phyloP scores from a whole-genome alignment of 2,888 invertebrate species.

The Ametastegia equiseti region DNA sequence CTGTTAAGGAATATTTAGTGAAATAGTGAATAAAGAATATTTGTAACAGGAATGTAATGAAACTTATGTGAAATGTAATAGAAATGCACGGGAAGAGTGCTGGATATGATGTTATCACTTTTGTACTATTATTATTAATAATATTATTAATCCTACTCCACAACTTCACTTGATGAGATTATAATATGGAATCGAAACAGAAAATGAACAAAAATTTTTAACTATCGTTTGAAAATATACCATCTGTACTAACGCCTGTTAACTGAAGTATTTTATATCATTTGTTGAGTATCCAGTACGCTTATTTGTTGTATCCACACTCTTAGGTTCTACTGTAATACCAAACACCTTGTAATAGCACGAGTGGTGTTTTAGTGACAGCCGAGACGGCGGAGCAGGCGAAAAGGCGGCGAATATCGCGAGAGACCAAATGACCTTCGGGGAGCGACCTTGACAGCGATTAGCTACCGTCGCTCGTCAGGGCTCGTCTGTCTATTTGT shows the following conservation, averaged over 20 bases:
- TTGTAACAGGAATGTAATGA: constrained; percentile 26
- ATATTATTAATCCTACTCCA: background rate
- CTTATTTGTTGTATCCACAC: constrained; percentile 45
- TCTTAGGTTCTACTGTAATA: constrained; percentile 63
- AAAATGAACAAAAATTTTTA: background rate
- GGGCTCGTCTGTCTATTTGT: constrained; percentile 72
- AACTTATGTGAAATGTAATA: constrained; percentile 21
- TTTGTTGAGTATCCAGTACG: constrained; percentile 33
- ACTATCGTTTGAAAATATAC: constrained; percentile 8
- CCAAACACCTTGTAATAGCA: constrained; percentile 73
- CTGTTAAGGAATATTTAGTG: constrained; percentile 24
- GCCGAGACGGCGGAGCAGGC: constrained; percentile 74
- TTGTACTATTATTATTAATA: constrained; percentile 18
- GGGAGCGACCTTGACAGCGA: constrained; percentile 76
- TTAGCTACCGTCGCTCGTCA: constrained; percentile 75
- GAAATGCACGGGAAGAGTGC: constrained; percentile 40
- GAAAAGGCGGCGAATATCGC: constrained; percentile 82
- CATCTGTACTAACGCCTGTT: background rate
- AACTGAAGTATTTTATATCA: background rate
- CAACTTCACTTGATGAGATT: background rate
- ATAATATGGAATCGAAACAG: background rate
- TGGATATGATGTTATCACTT: constrained; percentile 34
- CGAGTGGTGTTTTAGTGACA: constrained; percentile 75
- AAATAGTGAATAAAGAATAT: constrained; percentile 17
- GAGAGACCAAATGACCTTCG: constrained; percentile 86